phyloP scores from a whole-genome alignment of 2,888 invertebrate species.

The Deilephila porcellus region DNA sequence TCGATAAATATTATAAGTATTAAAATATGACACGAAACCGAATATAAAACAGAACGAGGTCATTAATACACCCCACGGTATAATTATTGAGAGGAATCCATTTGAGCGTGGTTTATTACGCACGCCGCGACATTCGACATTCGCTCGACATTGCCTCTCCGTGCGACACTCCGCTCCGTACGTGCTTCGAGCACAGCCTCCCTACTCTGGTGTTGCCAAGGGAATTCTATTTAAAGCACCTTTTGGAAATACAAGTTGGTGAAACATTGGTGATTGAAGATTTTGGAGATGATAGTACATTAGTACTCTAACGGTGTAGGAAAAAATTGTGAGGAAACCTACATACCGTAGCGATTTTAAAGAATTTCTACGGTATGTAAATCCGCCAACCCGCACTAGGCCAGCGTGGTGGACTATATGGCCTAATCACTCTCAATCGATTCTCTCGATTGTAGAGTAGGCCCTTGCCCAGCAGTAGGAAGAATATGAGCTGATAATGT shows the following conservation, averaged over 20 bases:
- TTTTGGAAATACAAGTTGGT: background rate
- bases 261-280: no score
- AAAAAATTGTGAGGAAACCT: no score
- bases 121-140: constrained; percentile 15
- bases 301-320: no score
- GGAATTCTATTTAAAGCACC: background rate
- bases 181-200: constrained; percentile 28
- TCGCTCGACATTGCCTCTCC: constrained; percentile 21
- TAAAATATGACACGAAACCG: background rate
- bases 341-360: no score
- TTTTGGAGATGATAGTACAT: no score
- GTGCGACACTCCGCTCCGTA: constrained; percentile 26
- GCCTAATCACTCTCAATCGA: no score
- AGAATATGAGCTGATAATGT: no score
- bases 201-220: constrained; percentile 6
- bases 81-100: constrained; percentile 7
- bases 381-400: no score
- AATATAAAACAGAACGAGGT: constrained; percentile 13
- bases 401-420: no score
- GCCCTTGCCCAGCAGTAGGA: no score
- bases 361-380: no score
- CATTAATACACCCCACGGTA: constrained; percentile 1
- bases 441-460: no score
- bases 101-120: constrained; percentile 27
- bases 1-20: background rate